Percentiles rank a stretch among this genome's conserved stretches.
Conservation (phyloP, 92 coral and sea anemone genomes). For the Zoanthus sansibaricus region DNA sequence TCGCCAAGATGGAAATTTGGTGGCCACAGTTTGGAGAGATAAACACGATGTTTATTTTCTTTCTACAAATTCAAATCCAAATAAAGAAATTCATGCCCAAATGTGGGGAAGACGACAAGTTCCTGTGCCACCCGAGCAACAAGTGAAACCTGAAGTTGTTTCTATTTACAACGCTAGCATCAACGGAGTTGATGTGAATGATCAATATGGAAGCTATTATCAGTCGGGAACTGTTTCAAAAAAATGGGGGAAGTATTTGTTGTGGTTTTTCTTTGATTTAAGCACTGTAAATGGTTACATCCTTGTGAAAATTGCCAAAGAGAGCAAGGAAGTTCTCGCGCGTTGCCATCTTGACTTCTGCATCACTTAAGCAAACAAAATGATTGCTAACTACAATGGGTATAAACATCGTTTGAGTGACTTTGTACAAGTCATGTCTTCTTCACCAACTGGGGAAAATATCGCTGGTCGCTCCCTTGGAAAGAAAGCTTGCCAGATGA, state of each 20-base stretch:
- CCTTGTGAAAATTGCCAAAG: constrained; percentile 37
- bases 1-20: constrained; percentile 17
- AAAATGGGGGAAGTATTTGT: constrained; percentile 60
- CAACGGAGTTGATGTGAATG: constrained; percentile 38
- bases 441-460: constrained; percentile 44
- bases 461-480: constrained; percentile 21
- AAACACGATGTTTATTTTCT: not conserved
- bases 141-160: constrained; percentile 19
- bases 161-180: constrained; percentile 30
- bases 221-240: constrained; percentile 38
- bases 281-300: constrained; percentile 56
- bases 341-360: constrained; percentile 52
- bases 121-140: constrained; percentile 7
- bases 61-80: not conserved
- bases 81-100: not conserved
- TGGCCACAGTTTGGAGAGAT: constrained; percentile 21
- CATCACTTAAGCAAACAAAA: constrained; percentile 19
- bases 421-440: not conserved
- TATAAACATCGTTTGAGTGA: constrained; percentile 27
- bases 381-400: constrained; percentile 49
- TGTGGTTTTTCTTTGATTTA: constrained; percentile 59
- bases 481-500: constrained; percentile 48
- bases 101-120: constrained; percentile 6
- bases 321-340: constrained; percentile 13
- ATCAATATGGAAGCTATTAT: constrained; percentile 52